Conservation (phyloP, 2,797 vertebrate genomes). For the Austrolebias charrua region DNA sequence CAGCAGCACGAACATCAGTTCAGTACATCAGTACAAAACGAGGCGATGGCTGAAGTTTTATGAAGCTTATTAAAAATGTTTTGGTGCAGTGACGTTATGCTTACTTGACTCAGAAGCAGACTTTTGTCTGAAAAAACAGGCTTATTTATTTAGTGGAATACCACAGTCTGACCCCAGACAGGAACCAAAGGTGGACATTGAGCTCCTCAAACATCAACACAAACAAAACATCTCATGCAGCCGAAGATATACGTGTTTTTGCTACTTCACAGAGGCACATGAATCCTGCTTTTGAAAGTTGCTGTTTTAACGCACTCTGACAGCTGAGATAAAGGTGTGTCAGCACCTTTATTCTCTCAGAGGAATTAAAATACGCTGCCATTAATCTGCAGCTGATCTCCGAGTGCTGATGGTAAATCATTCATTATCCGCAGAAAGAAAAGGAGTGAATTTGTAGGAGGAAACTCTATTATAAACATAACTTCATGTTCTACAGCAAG, state of each 20-base stretch:
- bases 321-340: conserved; percentile 47
- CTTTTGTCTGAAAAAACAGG: conserved; percentile 61
- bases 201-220: conserved; percentile 48
- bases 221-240: conserved; percentile 63
- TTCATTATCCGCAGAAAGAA: conserved; percentile 49
- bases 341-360: conserved; percentile 36
- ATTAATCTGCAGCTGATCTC: conserved; percentile 48
- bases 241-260: conserved; percentile 38
- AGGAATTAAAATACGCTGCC: conserved; percentile 45
- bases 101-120: conserved; percentile 39
- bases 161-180: conserved; percentile 66
- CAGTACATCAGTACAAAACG: no score
- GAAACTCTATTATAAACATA: conserved; percentile 29
- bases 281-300: conserved; percentile 48
- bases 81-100: conserved; percentile 48
- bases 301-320: conserved; percentile 44
- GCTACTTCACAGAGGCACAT: conserved; percentile 39
- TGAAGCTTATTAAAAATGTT: conserved; percentile 50
- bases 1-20: no score
- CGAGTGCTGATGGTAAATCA: conserved; percentile 33
- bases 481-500: conserved; percentile 1
- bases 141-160: conserved; percentile 56
- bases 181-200: conserved; percentile 58
- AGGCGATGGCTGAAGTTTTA: conserved; percentile 37
- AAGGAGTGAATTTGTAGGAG: conserved; percentile 22